Evolutionary conservation across 2,113 vertebrate genomes (phyloP).

Genomic region (Nannobrachium achirus): DNA sequence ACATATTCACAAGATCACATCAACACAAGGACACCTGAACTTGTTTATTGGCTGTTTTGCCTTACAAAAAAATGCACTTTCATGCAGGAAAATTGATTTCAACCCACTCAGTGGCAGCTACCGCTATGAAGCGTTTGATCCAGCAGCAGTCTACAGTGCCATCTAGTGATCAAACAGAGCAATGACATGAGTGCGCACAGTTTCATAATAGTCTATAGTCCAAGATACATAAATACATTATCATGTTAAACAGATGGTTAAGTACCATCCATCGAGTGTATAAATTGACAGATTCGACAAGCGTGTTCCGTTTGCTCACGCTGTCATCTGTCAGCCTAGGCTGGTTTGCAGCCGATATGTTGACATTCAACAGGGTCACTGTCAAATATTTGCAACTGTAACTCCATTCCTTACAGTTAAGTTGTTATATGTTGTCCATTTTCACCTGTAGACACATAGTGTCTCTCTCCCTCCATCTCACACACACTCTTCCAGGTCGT

Average conservation of each 20-base stretch:
- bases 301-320: neutral
- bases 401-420: neutral
- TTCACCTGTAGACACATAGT: slow-evolving; percentile 5
- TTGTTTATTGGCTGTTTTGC: neutral
- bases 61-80: neutral
- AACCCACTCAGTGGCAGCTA: neutral
- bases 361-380: neutral
- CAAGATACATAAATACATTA: slow-evolving; percentile 54
- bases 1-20: too few relatives aligned
- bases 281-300: neutral
- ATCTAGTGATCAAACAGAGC: slow-evolving; percentile 22
- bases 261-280: slow-evolving; percentile 2
- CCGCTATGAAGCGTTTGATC: neutral
- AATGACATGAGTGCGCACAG: neutral
- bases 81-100: neutral
- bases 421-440: neutral
- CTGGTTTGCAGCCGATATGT: neutral
- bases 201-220: neutral
- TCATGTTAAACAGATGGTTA: slow-evolving; percentile 5
- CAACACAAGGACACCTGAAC: too few relatives aligned
- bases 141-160: slow-evolving; percentile 19
- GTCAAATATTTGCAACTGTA: neutral
- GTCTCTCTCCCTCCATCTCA: slow-evolving; percentile 2
- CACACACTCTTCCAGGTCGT: slow-evolving; percentile 1
- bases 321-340: neutral